phyloP scores from a whole-genome alignment of 1,140 invertebrate genomes.

The Drosophila littoralis region DNA sequence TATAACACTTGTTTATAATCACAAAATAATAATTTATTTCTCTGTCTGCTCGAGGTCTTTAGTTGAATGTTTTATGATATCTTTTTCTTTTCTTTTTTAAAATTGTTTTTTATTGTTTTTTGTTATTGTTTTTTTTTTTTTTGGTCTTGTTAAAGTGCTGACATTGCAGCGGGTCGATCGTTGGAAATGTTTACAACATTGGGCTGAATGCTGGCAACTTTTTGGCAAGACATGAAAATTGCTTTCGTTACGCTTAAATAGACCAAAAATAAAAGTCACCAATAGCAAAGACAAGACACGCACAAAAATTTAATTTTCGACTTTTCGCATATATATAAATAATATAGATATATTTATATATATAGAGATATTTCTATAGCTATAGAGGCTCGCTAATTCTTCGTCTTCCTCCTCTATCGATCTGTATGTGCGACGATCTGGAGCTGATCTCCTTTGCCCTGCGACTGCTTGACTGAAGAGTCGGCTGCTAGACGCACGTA shows the following conservation, averaged over 20 bases:
- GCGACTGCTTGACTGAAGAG: slow-evolving; percentile 57
- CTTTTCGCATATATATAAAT: slow-evolving; percentile 9
- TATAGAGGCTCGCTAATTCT: slow-evolving; percentile 2
- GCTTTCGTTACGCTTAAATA: slow-evolving; percentile 51
- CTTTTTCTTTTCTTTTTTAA: slow-evolving; percentile 6
- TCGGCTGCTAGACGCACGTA: slow-evolving; percentile 25
- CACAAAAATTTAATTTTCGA: slow-evolving; percentile 10
- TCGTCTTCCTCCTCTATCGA: background rate
- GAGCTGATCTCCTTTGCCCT: slow-evolving; percentile 39
- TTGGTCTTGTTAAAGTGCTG: slow-evolving; percentile 52
- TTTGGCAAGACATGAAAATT: slow-evolving; percentile 79
- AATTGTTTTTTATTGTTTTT: slow-evolving; percentile 23
- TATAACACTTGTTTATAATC: slow-evolving; percentile 22
- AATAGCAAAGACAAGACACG: slow-evolving; percentile 18
- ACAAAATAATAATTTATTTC: slow-evolving; percentile 3
- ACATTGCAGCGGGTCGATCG: slow-evolving; percentile 56
- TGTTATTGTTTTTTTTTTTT: slow-evolving; percentile 1
- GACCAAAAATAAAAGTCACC: slow-evolving; percentile 35
- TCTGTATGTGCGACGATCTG: slow-evolving; percentile 17
- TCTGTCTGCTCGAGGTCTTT: slow-evolving; percentile 12
- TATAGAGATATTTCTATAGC: background rate
- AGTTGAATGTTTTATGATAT: slow-evolving; percentile 4
- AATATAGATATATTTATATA: slow-evolving; percentile 13
- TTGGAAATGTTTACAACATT: slow-evolving; percentile 58
- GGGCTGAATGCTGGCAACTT: slow-evolving; percentile 49